phyloP scores from a whole-genome alignment of 1,140 invertebrate species.

The Himalopsyche phryganea region DNA sequence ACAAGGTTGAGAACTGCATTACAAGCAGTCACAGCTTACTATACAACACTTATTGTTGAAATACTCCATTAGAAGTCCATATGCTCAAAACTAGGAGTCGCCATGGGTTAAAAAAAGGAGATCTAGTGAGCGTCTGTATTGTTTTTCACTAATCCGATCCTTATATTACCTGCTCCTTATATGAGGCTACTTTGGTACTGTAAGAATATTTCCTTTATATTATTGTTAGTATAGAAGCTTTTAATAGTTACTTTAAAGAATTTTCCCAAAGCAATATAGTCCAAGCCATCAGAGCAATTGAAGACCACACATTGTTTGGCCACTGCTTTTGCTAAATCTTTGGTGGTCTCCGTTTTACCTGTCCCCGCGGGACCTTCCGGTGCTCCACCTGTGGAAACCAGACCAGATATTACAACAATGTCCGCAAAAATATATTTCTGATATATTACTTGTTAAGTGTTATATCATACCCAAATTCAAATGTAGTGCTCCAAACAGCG shows the following conservation, averaged over 20 bases:
- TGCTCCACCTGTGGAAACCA: slow-evolving; percentile 71
- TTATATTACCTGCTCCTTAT: too few species aligned
- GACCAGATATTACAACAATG: slow-evolving; percentile 84
- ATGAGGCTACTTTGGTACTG: too few species aligned
- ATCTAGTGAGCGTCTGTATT: too few species aligned
- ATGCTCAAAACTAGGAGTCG: too few species aligned
- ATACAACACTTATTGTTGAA: too few species aligned
- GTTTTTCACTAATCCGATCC: too few species aligned
- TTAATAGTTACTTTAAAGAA: slow-evolving; percentile 89
- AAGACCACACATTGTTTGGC: slow-evolving; percentile 96
- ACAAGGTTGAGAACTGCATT: too few species aligned
- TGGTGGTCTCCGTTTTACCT: slow-evolving; percentile 95
- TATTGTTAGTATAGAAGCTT: too few species aligned
- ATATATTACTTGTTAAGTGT: neutral
- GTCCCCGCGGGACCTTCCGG: slow-evolving; percentile 94
- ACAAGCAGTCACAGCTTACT: too few species aligned
- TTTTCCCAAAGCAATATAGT: slow-evolving; percentile 91
- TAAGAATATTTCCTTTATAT: too few species aligned
- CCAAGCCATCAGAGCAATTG: slow-evolving; percentile 91
- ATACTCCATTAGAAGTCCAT: too few species aligned
- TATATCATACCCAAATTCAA: slow-evolving; percentile 62
- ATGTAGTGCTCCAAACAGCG: slow-evolving; percentile 86
- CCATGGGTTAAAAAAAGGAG: too few species aligned
- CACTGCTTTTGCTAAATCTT: slow-evolving; percentile 94
- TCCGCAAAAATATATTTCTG: slow-evolving; percentile 70